Evolutionary conservation across 2,888 invertebrate genomes (phyloP), one percentile per base, ranked within the genome.

Genomic region (Bedellia somnulentella): DNA sequence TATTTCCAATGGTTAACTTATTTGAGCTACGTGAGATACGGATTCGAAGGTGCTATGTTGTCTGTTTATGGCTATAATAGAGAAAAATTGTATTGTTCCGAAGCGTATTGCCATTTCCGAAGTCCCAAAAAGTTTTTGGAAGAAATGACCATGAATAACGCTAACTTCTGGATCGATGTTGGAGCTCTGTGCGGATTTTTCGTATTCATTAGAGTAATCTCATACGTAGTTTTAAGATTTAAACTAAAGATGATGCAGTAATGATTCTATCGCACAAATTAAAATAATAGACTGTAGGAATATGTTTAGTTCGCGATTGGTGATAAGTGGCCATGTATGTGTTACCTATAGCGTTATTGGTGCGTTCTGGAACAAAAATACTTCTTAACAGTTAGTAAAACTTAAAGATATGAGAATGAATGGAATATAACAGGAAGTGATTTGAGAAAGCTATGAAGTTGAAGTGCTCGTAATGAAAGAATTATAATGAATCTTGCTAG

Each of bases 31-130:
- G 86, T 94, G 30, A 41, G 73, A 10, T 95, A 94, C 53, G 90
- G 93, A 17, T 94, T 95, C 62, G 95, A 96, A 68, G 95, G 94
- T 4, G 86, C 89, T 27, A 87, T 96, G 82, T 82, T 93, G 25
- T 84, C 93, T 3, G 87, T 95, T n/a, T 96, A 95, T 55, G 93
- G 94, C 12, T 85, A 86, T 55, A 83, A 87, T 40, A 80, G 96
- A 30, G 85, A 85, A 37, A 86, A 88, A 45, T 70, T 97, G 32
- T 80, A 86, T 42, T 96, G 96, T 61, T 83, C 84, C 22, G 83
- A 86, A 46, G 82, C 82, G 5, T 93, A 89, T 60, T 93, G 93
- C 66, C 89, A 90, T 49, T 91, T 85, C 62, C 83, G 87, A 43
- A 82, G 83, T 46, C 90, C 92, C 4, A 80, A 82, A 42, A 86